Percentiles rank a stretch among this genome's conserved stretches.
Conservation (phyloP, 2,797 vertebrate genomes). For the Siniperca undulata region DNA sequence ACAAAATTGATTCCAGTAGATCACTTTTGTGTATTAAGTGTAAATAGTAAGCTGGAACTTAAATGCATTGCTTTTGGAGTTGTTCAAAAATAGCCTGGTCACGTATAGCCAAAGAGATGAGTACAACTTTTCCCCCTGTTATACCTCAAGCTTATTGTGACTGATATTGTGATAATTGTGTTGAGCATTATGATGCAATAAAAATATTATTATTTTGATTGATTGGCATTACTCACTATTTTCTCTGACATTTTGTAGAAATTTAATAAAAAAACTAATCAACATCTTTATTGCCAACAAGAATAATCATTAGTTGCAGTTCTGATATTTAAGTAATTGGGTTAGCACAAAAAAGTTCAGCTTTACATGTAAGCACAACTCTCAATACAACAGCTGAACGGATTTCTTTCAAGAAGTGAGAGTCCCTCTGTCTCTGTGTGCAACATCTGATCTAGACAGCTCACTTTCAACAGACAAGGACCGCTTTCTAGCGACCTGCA, state of each 20-base stretch:
- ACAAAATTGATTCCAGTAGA: too few species aligned
- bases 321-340: background rate
- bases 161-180: background rate
- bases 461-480: slow-evolving; percentile 13
- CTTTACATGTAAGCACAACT: background rate
- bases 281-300: background rate
- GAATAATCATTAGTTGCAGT: background rate
- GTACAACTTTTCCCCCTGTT: background rate
- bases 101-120: too few species aligned
- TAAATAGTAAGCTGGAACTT: too few species aligned
- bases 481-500: slow-evolving; percentile 30
- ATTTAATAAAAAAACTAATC: background rate
- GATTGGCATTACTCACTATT: background rate
- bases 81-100: too few species aligned
- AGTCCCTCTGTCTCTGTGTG: background rate
- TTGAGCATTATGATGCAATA: background rate
- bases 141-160: background rate
- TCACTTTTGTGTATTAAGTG: too few species aligned
- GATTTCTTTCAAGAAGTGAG: background rate
- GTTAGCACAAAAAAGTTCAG: background rate
- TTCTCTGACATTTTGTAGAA: background rate
- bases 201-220: too few species aligned
- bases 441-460: slow-evolving; percentile 36
- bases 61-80: too few species aligned
- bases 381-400: background rate